Conservation (phyloP, 2,888 invertebrate species). For the Tridacna crocea region DNA sequence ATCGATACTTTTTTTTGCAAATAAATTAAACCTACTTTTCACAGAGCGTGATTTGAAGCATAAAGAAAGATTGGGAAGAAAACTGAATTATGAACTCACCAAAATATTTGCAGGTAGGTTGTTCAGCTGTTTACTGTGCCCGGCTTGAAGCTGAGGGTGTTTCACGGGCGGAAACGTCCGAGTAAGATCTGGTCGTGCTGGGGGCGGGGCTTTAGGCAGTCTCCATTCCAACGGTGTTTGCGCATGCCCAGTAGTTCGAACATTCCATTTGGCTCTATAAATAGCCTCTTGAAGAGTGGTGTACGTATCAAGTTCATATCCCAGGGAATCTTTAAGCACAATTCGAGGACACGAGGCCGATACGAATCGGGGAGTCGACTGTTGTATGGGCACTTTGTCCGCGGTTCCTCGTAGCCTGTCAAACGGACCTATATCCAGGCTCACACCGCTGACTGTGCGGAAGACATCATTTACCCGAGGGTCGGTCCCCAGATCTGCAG, state of each 20-base stretch:
- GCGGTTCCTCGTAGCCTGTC: slow-evolving; percentile 38
- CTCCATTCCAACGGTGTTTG: slow-evolving; percentile 78
- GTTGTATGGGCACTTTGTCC: neutral
- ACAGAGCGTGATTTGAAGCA: no score
- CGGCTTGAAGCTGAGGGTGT: slow-evolving; percentile 36
- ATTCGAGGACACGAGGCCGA: slow-evolving; percentile 64
- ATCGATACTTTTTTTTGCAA: no score
- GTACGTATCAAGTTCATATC: slow-evolving; percentile 77
- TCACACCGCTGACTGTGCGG: slow-evolving; percentile 49
- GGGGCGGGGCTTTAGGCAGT: slow-evolving; percentile 79
- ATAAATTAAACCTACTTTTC: no score
- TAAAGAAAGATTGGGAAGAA: no score
- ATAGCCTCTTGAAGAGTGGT: slow-evolving; percentile 79
- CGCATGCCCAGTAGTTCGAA: slow-evolving; percentile 58
- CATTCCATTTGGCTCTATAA: slow-evolving; percentile 70
- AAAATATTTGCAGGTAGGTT: slow-evolving; percentile 18
- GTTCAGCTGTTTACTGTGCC: neutral
- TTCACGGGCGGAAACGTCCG: slow-evolving; percentile 63
- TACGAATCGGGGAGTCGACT: neutral
- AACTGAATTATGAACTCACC: slow-evolving; percentile 30
- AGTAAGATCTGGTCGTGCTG: slow-evolving; percentile 79
- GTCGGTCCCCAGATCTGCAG: slow-evolving; percentile 18
- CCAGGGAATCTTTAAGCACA: slow-evolving; percentile 67
- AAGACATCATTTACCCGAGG: slow-evolving; percentile 53
- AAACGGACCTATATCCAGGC: slow-evolving; percentile 47